These are phyloP conservation scores for Omphaloscelis lunosa DNA, from an alignment of 2,888 invertebrate genomes.

Conservation along the genomic window DNA sequence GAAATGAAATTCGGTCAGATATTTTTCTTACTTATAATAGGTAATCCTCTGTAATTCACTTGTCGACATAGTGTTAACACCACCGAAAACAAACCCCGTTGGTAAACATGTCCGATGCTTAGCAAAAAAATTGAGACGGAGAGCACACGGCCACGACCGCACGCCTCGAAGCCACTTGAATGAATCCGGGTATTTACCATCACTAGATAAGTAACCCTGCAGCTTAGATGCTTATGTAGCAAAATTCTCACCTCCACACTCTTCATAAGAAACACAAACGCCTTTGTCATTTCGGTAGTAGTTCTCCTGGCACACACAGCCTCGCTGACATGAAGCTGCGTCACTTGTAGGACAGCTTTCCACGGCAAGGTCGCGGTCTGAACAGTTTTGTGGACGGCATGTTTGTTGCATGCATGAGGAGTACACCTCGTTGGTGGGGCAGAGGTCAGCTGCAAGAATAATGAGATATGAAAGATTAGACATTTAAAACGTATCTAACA, in stretches of 20 bases:
- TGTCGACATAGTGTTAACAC: too few species aligned
- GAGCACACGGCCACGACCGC: too few species aligned
- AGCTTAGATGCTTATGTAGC: constrained; percentile 2
- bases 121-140: too few species aligned
- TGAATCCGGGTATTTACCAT: neutral
- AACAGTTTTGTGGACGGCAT: constrained; percentile 53
- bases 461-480: neutral
- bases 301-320: constrained; percentile 57
- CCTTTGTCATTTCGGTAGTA: constrained; percentile 53
- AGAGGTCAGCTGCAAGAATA: constrained; percentile 59
- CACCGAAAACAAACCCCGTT: too few species aligned
- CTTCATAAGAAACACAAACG: constrained; percentile 47
- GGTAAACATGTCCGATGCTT: too few species aligned
- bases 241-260: constrained; percentile 52
- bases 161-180: too few species aligned
- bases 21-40: too few species aligned
- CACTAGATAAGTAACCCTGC: constrained; percentile 44
- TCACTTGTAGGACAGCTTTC: constrained; percentile 23
- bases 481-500: neutral
- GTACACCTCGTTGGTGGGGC: constrained; percentile 56
- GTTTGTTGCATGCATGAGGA: constrained; percentile 44
- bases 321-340: constrained; percentile 31
- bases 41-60: too few species aligned
- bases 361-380: constrained; percentile 24
- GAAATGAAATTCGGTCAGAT: too few species aligned